phyloP scores from a whole-genome alignment of 2,888 invertebrate species.

The Ornithoptera priamus region DNA sequence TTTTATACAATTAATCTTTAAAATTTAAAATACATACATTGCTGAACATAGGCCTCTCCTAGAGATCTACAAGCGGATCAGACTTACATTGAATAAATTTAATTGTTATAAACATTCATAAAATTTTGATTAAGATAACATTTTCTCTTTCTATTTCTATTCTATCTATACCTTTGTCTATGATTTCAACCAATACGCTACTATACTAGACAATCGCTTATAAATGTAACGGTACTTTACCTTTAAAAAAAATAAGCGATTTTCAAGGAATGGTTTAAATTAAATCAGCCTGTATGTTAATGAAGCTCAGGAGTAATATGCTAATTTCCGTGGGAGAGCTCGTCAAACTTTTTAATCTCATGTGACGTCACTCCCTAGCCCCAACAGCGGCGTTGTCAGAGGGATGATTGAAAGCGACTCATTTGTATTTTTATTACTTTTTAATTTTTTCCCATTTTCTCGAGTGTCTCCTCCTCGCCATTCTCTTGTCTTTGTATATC shows the following conservation, averaged over 20 bases:
- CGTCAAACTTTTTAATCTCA: slow-evolving; percentile 79
- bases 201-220: neutral
- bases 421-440: slow-evolving; percentile 80
- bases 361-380: slow-evolving; percentile 64
- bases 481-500: slow-evolving; percentile 23
- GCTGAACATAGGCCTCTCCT: too few species aligned
- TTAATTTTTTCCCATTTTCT: slow-evolving; percentile 73
- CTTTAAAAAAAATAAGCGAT: neutral
- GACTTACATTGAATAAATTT: too few species aligned
- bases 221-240: neutral
- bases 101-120: too few species aligned
- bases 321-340: slow-evolving; percentile 78
- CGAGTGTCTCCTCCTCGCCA: slow-evolving; percentile 53
- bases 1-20: too few species aligned
- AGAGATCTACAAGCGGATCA: too few species aligned
- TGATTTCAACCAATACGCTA: too few species aligned
- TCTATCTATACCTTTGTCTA: too few species aligned
- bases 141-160: too few species aligned
- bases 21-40: too few species aligned
- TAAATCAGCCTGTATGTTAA: slow-evolving; percentile 62
- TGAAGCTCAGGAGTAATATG: slow-evolving; percentile 67
- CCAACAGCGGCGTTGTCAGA: slow-evolving; percentile 54
- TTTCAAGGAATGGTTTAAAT: slow-evolving; percentile 29
- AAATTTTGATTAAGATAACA: too few species aligned
- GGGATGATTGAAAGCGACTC: slow-evolving; percentile 77